Evolutionary conservation across 2,888 invertebrate species (phyloP), one percentile per base, ranked within the genome.

Genomic region (Sabellastarte sp.): DNA sequence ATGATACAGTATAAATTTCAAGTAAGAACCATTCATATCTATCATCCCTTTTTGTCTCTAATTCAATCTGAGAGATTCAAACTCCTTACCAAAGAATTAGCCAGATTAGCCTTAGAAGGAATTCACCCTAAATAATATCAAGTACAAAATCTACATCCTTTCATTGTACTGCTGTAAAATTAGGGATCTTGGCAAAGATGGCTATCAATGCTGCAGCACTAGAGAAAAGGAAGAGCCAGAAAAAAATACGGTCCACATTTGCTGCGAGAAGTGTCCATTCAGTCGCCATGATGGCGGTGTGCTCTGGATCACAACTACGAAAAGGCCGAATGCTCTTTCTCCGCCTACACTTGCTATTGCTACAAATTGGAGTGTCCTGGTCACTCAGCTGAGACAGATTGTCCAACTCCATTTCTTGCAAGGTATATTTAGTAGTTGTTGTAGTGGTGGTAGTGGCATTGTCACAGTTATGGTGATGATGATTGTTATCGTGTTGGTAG

Each of bases 231-330:
- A 74, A 74, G 56, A 74, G 32, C 74, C 74, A 74, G 63, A 74
- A 74, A 63, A 73, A 74, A 26, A 75, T 32, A 2, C 72, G 60
- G 60, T 74, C 74, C 3, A 73, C 69, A n/a, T 53, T 53, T 59
- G 63, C 66, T 20, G 74, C 74, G 32, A 73, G 59, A 20, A 59
- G 32, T 55, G 63, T 59, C 73, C 74, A 74, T 51, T 71, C 71
- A 10, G 62, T 31, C 2, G 69, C 61, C 32, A 57, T 52, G 2
- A 55, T 32, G 33, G 33, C 50, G 26, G 53, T 50, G n/a, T 50
- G 30, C n/a, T 64, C 64, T 32, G 61, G 50, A 50, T 64, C 64
- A 15, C 29, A 30, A n/a, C 55, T 30, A 5, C 32, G 52, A 32
- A 30, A 56, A 10, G 63, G 63, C 32, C 10, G 20, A 15, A 15